Percentiles rank a stretch among this genome's conserved stretches.
These are phyloP conservation scores for Eulemur coronatus DNA, from an alignment of 2,797 vertebrate species.

Conservation along the genomic window DNA sequence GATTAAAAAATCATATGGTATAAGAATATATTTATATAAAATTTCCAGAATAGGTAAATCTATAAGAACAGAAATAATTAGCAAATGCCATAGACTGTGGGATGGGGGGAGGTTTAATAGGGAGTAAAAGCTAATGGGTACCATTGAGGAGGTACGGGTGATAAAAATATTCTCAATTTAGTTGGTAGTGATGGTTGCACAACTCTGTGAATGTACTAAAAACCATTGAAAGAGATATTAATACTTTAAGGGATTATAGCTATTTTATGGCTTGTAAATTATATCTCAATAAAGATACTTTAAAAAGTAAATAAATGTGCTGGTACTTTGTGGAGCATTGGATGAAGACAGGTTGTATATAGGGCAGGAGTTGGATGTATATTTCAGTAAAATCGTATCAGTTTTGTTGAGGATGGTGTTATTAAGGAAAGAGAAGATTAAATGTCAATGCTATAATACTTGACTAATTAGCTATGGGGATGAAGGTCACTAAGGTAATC, in stretches of 20 bases:
- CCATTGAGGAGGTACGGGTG: accelerated
- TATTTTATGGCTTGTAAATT: neutral
- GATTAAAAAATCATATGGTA: too few species aligned
- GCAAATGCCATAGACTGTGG: neutral
- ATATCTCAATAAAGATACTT: neutral
- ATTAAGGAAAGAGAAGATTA: neutral
- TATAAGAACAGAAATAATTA: neutral
- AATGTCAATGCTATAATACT: neutral
- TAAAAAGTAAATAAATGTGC: neutral
- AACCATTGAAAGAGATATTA: neutral
- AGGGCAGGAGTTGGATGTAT: neutral
- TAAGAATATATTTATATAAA: neutral
- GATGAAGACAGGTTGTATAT: neutral
- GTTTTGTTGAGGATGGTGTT: neutral
- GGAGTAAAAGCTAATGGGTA: neutral
- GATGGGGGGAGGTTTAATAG: neutral
- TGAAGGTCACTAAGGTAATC: neutral
- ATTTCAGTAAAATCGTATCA: neutral
- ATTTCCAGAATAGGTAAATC: neutral
- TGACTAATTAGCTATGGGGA: neutral
- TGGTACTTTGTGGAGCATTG: neutral
- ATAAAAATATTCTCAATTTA: neutral
- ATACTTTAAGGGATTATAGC: neutral
- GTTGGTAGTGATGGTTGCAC: neutral
- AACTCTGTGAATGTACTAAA: neutral